Conservation (phyloP, 2,888 invertebrate genomes). For the Cyrtodaria siliqua region DNA sequence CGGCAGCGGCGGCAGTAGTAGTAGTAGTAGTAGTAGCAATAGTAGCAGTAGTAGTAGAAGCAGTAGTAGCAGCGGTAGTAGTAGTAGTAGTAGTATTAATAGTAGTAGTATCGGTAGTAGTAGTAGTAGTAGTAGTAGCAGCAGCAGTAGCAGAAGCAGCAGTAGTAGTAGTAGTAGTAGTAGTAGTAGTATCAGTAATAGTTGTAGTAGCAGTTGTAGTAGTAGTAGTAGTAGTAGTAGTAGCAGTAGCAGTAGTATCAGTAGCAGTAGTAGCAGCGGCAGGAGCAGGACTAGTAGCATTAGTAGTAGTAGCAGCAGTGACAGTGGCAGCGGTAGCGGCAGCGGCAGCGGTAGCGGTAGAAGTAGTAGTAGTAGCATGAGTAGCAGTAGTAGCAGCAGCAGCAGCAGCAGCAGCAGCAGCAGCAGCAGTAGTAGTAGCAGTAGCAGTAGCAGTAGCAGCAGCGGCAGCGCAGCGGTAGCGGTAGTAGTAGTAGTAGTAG, state of each 20-base stretch:
- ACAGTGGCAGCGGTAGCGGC: neutral
- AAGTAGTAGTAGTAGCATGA: neutral
- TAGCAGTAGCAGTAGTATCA: neutral
- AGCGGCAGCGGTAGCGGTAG: neutral
- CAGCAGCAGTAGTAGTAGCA: no score
- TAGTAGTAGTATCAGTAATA: neutral
- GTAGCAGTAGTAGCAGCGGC: neutral
- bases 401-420: no score
- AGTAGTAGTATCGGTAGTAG: constrained; percentile 9
- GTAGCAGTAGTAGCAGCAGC: no score
- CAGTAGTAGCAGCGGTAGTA: constrained; percentile 11
- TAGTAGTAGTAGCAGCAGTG: neutral
- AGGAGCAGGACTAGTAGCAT: neutral
- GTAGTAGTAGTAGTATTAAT: constrained; percentile 8
- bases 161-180: constrained; percentile 21
- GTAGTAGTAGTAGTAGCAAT: constrained; percentile 17
- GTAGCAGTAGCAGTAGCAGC: no score
- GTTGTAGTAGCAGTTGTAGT: neutral
- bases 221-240: neutral
- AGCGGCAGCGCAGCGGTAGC: no score
- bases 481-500: no score
- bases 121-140: constrained; percentile 13
- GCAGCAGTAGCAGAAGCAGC: constrained; percentile 6
- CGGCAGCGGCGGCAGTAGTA: constrained; percentile 2
- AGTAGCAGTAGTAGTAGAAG: constrained; percentile 6